Evolutionary conservation across 2,113 vertebrate genomes (phyloP), one percentile per base, ranked within the genome.

Genomic region (Xenopus tropicalis): DNA sequence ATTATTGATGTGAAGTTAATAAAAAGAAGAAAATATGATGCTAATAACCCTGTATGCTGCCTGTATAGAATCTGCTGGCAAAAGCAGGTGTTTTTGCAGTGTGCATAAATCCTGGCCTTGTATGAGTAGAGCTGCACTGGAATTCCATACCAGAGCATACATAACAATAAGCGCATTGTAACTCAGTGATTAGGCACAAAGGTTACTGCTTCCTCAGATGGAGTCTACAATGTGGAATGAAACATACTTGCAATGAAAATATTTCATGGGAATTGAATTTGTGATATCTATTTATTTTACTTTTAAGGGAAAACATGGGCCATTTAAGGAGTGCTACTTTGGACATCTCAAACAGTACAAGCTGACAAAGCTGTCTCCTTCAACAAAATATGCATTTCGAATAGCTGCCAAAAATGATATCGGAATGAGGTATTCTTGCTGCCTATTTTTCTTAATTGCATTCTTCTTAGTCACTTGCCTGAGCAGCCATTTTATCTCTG

Each of bases 331-430:
- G 61, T 89, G 92, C 74, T 94, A 93, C 85, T 89, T 82, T 0
- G 91, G 92, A 1, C 85, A 88, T 24, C 83, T 88, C 77, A 93
- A 90, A 83, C 93, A 93, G 77, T 86, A 93, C 66, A 93, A 90
- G 77, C 78, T 93, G 5, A 86, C 84, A 71, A 88, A 83, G 67
- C 85, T 94, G 57, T 56, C 65, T 52, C 89, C 90, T 59, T 91
- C 90, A 11, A 91, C 90, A 1, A 89, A 86, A 74, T 93, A 93
- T 21, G 80, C 83, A 0, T 90, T 94, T 81, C 84, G 91, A 81
- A 66, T 94, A 78, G 92, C 92, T 77, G 91, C 90, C 82, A 92
- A 90, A 80, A 93, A 93, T 11, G 85, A 89, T 61, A 87, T 91
- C 12, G 92, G 90, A 56, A 84, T 88, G 85, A 93, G 91, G 92